Conservation (phyloP, 2,888 invertebrate species). For the Idaea dimidiata region DNA sequence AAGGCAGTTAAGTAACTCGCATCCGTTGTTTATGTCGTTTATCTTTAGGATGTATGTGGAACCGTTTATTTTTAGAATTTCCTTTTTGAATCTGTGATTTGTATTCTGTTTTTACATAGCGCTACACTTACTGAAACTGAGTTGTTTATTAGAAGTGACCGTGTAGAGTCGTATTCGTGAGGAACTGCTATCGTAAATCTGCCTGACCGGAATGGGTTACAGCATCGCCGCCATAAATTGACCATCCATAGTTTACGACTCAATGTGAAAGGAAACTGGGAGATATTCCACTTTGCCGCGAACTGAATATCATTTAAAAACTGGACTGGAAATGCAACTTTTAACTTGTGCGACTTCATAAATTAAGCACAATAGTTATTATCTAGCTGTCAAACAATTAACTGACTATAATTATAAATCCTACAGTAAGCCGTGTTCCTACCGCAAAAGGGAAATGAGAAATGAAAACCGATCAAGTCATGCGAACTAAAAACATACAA, state of each 20-base stretch:
- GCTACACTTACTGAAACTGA: slow-evolving; percentile 38
- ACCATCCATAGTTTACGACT: slow-evolving; percentile 73
- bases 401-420: too few species aligned
- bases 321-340: background rate
- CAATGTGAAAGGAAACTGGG: slow-evolving; percentile 61
- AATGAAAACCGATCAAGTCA: too few species aligned
- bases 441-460: too few species aligned
- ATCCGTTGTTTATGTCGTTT: background rate
- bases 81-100: background rate
- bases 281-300: slow-evolving; percentile 42
- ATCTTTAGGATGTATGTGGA: background rate
- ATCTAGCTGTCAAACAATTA: too few species aligned
- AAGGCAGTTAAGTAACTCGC: background rate
- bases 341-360: background rate
- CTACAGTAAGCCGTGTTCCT: too few species aligned
- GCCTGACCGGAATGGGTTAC: slow-evolving; percentile 66
- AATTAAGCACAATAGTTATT: too few species aligned
- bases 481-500: too few species aligned
- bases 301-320: slow-evolving; percentile 38
- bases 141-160: slow-evolving; percentile 59
- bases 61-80: background rate
- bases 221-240: slow-evolving; percentile 72
- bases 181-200: slow-evolving; percentile 70
- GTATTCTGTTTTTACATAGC: slow-evolving; percentile 21
- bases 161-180: slow-evolving; percentile 62